Percentiles rank a stretch among this genome's conserved stretches.
Evolutionary conservation across 2,113 vertebrate species (phyloP).

Genomic region (Brienomyrus longianalis): DNA sequence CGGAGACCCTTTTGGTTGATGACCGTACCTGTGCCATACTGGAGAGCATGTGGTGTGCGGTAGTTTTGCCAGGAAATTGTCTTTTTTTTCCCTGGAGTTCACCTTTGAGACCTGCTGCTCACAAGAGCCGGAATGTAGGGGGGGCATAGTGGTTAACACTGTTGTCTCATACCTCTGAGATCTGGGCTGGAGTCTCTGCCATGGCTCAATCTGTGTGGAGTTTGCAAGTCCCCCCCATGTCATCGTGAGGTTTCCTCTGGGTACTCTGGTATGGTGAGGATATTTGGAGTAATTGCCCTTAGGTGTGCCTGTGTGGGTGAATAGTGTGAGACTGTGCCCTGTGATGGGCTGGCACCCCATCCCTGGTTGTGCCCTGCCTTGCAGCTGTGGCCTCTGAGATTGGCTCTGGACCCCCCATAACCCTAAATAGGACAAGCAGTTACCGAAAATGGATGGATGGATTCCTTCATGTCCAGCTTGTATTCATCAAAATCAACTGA

Average conservation of each 20-base stretch:
- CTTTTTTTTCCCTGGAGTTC: not conserved
- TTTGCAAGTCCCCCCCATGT: not conserved
- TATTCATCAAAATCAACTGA: slow-evolving; percentile 30
- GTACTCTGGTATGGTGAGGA: too few species aligned
- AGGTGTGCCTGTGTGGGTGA: too few species aligned
- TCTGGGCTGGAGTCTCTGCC: not conserved
- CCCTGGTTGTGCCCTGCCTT: not conserved
- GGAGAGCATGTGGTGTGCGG: not conserved
- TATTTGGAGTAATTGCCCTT: not conserved
- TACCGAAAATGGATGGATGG: not conserved
- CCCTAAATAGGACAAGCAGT: not conserved
- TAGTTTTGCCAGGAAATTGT: not conserved
- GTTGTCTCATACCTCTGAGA: not conserved
- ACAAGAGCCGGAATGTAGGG: not conserved
- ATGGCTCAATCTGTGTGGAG: not conserved
- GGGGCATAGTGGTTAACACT: not conserved
- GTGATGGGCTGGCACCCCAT: not conserved
- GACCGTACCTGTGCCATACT: slow-evolving; percentile 27
- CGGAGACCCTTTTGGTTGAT: not conserved
- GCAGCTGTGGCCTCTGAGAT: not conserved
- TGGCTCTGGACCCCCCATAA: not conserved
- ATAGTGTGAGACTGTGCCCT: not conserved
- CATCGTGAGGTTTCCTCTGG: too few species aligned
- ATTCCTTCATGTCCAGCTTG: not conserved
- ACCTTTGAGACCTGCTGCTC: not conserved